Conservation (phyloP, 2,113 vertebrate genomes). For the Porphyrio hochstetteri region DNA sequence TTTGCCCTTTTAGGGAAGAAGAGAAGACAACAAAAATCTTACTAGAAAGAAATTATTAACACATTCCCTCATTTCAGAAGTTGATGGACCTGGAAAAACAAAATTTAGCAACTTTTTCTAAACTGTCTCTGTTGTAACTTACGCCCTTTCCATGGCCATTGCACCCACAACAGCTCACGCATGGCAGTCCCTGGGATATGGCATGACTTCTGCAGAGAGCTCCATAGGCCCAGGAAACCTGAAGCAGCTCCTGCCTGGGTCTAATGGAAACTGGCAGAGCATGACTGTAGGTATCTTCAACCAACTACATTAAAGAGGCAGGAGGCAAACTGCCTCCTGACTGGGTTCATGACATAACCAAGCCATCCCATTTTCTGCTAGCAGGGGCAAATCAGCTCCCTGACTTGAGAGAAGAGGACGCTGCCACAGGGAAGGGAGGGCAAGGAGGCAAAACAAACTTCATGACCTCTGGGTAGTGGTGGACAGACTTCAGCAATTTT, state of each 20-base stretch:
- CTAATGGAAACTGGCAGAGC: neutral
- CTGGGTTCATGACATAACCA: neutral
- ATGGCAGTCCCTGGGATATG: neutral
- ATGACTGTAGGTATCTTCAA: neutral
- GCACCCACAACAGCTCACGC: neutral
- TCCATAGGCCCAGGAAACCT: neutral
- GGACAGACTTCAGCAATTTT: neutral
- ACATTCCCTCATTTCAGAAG: neutral
- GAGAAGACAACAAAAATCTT: neutral
- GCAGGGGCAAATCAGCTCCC: neutral
- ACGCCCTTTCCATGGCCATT: neutral
- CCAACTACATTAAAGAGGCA: neutral
- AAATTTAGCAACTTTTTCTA: neutral
- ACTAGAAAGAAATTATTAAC: neutral
- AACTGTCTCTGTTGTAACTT: neutral
- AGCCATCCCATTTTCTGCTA: neutral
- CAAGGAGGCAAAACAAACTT: neutral
- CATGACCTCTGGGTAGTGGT: neutral
- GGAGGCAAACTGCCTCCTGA: neutral
- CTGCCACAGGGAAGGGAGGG: neutral
- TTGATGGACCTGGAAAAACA: neutral
- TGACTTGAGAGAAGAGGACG: neutral
- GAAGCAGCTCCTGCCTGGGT: neutral
- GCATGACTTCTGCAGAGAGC: neutral
- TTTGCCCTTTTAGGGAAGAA: neutral